These are phyloP conservation scores for Procambarus virginalis DNA, from an alignment of 1,140 invertebrate genomes.

Conservation along the genomic window DNA sequence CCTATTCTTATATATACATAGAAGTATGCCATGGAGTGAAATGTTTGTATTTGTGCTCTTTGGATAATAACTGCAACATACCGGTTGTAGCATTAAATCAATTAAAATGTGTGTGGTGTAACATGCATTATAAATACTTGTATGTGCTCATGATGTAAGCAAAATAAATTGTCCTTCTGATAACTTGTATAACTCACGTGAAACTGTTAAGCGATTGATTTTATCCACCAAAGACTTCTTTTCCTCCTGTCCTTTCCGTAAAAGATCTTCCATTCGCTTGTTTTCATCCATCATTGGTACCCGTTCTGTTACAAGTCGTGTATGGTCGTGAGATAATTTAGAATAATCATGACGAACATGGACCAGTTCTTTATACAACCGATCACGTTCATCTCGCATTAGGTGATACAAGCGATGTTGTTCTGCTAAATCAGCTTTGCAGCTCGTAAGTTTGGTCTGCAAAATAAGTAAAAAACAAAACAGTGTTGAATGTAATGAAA, in stretches of 20 bases:
- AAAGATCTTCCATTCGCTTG: slow-evolving; percentile 45
- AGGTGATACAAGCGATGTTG: slow-evolving; percentile 65
- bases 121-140: no score
- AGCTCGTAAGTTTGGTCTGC: slow-evolving; percentile 45
- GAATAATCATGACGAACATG: slow-evolving; percentile 61
- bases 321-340: slow-evolving; percentile 60
- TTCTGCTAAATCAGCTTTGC: slow-evolving; percentile 64
- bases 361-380: slow-evolving; percentile 57
- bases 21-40: no score
- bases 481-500: no score
- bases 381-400: slow-evolving; percentile 62
- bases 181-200: slow-evolving; percentile 15
- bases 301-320: slow-evolving; percentile 50
- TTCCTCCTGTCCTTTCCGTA: slow-evolving; percentile 58
- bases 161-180: background rate
- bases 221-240: slow-evolving; percentile 64
- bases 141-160: no score
- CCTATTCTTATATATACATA: background rate
- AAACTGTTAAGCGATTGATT: slow-evolving; percentile 62
- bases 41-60: no score
- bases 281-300: slow-evolving; percentile 55
- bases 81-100: no score
- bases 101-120: no score
- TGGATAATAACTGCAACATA: no score
- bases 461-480: background rate